phyloP scores from a whole-genome alignment of 2,797 vertebrate genomes.

The Hydrolagus colliei region DNA sequence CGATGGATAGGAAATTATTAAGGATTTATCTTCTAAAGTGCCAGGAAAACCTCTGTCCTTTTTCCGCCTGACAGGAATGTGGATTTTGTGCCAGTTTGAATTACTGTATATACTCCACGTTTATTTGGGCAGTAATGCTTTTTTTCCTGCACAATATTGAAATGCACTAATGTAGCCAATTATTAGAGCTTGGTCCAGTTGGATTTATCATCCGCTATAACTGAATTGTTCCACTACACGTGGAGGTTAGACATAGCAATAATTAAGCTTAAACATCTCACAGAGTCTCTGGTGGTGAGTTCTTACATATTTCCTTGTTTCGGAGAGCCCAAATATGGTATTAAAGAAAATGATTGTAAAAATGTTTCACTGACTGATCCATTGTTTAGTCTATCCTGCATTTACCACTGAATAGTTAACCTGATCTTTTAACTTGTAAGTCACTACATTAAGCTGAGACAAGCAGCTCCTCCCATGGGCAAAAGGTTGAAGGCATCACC shows the following conservation, averaged over 20 bases:
- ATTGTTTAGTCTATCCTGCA: background rate
- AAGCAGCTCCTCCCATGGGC: background rate
- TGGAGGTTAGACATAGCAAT: background rate
- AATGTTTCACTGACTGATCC: background rate
- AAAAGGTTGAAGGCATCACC: no score
- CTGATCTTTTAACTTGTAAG: slow-evolving; percentile 7
- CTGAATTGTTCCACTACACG: background rate
- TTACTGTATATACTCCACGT: no score
- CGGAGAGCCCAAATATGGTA: background rate
- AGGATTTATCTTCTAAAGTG: no score
- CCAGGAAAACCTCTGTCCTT: no score
- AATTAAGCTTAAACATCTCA: background rate
- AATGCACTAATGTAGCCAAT: background rate
- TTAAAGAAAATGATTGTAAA: background rate
- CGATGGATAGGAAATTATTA: no score
- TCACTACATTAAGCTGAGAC: background rate
- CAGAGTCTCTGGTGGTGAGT: no score
- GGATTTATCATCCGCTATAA: background rate
- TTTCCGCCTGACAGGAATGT: no score
- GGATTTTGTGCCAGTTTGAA: no score
- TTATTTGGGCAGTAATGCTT: no score
- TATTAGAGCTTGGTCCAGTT: background rate
- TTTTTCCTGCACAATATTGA: background rate
- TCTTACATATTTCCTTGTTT: no score
- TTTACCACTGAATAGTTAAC: background rate